Percentiles rank a stretch among this genome's conserved stretches.
phyloP scores from a whole-genome alignment of 1,140 invertebrate species.

The Bombus impatiens region DNA sequence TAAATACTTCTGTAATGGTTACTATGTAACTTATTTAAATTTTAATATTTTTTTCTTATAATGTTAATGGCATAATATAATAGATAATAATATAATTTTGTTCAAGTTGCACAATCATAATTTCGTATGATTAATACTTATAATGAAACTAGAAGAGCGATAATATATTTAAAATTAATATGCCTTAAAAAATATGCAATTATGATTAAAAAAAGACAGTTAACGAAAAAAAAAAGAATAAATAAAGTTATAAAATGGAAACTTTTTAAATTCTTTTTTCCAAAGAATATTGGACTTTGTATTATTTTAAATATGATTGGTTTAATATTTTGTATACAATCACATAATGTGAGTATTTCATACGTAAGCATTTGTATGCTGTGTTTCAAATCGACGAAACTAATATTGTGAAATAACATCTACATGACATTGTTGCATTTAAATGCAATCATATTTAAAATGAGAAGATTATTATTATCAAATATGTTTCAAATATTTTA shows the following conservation, averaged over 20 bases:
- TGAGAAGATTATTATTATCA: constrained; percentile 3
- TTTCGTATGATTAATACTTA: constrained; percentile 17
- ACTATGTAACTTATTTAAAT: constrained; percentile 41
- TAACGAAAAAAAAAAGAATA: not conserved
- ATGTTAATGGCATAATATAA: constrained; percentile 5
- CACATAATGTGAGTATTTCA: constrained; percentile 49
- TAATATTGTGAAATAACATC: constrained; percentile 29
- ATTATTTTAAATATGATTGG: not conserved
- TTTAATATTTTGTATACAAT: constrained; percentile 46
- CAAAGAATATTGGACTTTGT: not conserved
- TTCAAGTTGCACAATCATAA: not conserved
- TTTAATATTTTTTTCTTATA: constrained; percentile 8
- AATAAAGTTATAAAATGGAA: constrained; percentile 1
- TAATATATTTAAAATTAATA: constrained; percentile 27
- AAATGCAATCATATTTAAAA: constrained; percentile 14
- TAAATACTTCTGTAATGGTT: constrained; percentile 19
- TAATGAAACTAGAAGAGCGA: constrained; percentile 45
- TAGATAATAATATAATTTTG: constrained; percentile 3
- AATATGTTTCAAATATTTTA: constrained; percentile 12
- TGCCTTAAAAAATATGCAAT: constrained; percentile 36
- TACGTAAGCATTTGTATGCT: constrained; percentile 34
- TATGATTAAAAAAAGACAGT: not conserved
- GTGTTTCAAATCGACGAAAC: constrained; percentile 21
- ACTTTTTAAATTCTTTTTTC: not conserved
- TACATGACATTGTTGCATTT: constrained; percentile 53